Percentiles rank a stretch among this genome's conserved stretches.
Evolutionary conservation across 2,113 vertebrate genomes (phyloP).

Genomic region (Gavia stellata): DNA sequence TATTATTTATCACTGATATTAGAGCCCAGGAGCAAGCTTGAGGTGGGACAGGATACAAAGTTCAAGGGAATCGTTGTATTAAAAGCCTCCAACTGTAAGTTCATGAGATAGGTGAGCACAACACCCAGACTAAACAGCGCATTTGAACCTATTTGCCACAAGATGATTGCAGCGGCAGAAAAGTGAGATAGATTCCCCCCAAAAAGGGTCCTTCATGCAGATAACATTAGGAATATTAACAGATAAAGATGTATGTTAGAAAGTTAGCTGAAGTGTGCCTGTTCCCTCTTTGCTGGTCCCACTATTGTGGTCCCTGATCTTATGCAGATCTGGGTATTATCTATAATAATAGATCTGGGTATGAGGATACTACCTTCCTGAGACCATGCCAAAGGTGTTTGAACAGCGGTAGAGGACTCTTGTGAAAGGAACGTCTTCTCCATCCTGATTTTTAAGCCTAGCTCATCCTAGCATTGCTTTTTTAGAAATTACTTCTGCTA

Average conservation of each 20-base stretch:
- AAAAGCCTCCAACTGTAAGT: background rate
- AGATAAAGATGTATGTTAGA: background rate
- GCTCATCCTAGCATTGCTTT: background rate
- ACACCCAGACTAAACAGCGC: background rate
- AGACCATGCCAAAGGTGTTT: background rate
- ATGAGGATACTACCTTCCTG: background rate
- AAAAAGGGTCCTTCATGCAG: background rate
- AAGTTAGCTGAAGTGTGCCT: background rate
- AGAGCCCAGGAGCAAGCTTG: background rate
- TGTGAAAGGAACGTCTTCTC: background rate
- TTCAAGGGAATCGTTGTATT: background rate
- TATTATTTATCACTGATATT: background rate
- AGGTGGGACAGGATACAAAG: background rate
- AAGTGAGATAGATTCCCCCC: background rate
- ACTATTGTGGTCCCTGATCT: background rate
- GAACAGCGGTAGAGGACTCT: background rate
- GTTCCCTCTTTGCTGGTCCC: background rate
- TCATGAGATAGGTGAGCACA: background rate
- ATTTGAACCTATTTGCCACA: background rate
- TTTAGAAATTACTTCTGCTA: background rate
- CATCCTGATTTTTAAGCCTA: background rate
- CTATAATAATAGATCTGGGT: too few species aligned
- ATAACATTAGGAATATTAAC: background rate
- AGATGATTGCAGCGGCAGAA: background rate
- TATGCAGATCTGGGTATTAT: background rate